Percentiles rank a stretch among this genome's conserved stretches.
Conservation (phyloP, 2,888 invertebrate genomes). For the Trissolcus brochymenae region DNA sequence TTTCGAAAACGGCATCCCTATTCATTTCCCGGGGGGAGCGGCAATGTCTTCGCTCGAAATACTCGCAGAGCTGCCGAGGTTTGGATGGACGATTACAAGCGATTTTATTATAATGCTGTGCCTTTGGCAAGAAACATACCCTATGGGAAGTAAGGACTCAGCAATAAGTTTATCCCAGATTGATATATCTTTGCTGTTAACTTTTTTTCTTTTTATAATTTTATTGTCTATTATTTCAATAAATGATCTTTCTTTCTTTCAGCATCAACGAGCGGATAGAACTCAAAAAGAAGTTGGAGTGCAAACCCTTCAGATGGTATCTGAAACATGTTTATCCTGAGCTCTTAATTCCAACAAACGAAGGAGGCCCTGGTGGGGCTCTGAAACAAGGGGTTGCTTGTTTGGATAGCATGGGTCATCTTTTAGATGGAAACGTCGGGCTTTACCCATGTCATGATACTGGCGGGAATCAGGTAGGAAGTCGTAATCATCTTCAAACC, state of each 20-base stretch:
- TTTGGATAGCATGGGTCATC: conserved; percentile 95
- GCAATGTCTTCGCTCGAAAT: conserved; percentile 96
- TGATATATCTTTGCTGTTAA: no score
- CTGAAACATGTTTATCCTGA: conserved; percentile 95
- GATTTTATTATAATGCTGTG: conserved; percentile 95
- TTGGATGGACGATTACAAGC: conserved; percentile 99
- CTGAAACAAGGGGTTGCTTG: conserved; percentile 90
- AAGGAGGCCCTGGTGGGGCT: conserved; percentile 81
- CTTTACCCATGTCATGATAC: conserved; percentile 96
- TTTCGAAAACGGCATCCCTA: conserved; percentile 98
- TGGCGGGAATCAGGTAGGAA: conserved; percentile 91
- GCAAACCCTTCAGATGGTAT: conserved; percentile 97
- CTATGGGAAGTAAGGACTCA: conserved; percentile 85
- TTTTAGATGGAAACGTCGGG: conserved; percentile 90
- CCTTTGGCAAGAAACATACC: conserved; percentile 92
- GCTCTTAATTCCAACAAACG: conserved; percentile 83
- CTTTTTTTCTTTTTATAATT: no score
- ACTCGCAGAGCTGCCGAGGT: conserved; percentile 98
- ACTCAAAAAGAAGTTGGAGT: conserved; percentile 87
- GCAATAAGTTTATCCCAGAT: not conserved
- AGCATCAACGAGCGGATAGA: conserved; percentile 91
- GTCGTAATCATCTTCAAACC: not conserved
- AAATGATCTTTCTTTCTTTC: conserved; percentile 60
- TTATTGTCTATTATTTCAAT: no score
- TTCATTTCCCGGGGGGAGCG: conserved; percentile 98